Base-by-base conservation (phyloP, 2,797 vertebrate genomes). In the Helarctos malayanus region DNA sequence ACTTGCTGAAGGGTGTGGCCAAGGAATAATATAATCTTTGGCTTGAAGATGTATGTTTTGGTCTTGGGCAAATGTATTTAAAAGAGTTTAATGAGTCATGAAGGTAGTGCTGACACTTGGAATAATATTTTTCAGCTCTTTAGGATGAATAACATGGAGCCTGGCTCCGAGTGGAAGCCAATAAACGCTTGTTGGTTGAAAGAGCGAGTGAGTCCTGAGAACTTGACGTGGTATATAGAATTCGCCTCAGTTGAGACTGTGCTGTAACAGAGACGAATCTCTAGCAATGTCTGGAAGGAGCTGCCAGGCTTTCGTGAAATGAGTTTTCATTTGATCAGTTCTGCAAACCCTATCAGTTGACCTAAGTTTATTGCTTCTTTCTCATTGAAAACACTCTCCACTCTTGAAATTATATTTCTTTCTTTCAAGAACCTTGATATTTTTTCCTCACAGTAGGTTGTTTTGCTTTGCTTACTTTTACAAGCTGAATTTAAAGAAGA, bases 11-110 rank as follows among this genome's bases (percentile, higher is more conserved):
- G 97, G 97, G 97, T 97, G 97, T 96, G 98, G 95, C 90, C 61
- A 68, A 95, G 88, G 63, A 97, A 98, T 96, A 98, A 98, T 98
- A 97, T 97, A 71, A 91, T 97, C 88, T 96, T 98, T 98, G 97
- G 97, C 97, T 91, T 89, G 57, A 90, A 54, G 47, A 83, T 95
- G 96, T 96, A 91, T 95, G 83, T 83, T 97, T 98, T 97, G 97
- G 97, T 97, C 52, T 75, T 76, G 73, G 52, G 89, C 25, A 94
- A 97, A 85, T 95, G 82, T 91, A 95, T 85, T 94, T 91, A 91
- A 96, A 93, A 94, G 84, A 92, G 88, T 97, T 96, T 95, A 97
- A 95, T 97, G 95, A 96, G 92, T 94, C 93, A 94, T 25, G 78
- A 97, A 97, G 81, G 81, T 76, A 79, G 47, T 91, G 76, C 84